Base-by-base conservation (phyloP, 2,797 vertebrate species). In the Acrocephalus scirpaceus region DNA sequence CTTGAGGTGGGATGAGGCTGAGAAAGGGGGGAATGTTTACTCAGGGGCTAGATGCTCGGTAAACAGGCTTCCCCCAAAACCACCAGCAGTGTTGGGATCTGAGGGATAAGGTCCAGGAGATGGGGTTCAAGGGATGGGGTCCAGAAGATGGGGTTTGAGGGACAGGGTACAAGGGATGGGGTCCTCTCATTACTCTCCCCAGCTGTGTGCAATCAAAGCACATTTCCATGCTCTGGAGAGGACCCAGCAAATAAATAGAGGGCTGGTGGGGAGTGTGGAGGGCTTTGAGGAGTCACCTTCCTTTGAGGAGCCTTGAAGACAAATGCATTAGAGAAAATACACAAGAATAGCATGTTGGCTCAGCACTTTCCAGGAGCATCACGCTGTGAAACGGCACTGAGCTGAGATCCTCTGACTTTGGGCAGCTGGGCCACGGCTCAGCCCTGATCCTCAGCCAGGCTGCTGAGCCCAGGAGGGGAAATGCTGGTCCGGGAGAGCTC, bases 351-450 rank as follows among this genome's bases (percentile, higher is more conserved):
- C 4, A 5, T 0, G 0, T 29, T 65, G 4, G 0, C 62, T 14
- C n/a, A 3, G 58, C 0, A 0, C 38, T n/a, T 45, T n/a, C 45
- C 5, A 30, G 89, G 74, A 85, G 44, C 32, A 5, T 5, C 1
- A 1, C 0, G 1, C 65, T 26, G 36, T 1, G 1, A 19, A 47
- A 16, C 3, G 0, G 45, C 40, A 1, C 45, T 0, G 1, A 70
- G 64, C 50, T 50, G 66, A 78, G 65, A 34, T 56, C 27, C 65
- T 13, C 30, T 51, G 84, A 2, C 36, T 10, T 13, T 0, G 5
- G 30, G 79, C 20, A 2, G 44, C 91, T 10, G 14, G 42, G 64
- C 67, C 53, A 13, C 0, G 2, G 70, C 58, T 71, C 69, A 61
- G 32, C 57, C 23, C 71, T 23, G 32, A 17, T 51, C 65, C 75